Evolutionary conservation across 2,888 invertebrate genomes (phyloP).

Genomic region (Theretra japonica): DNA sequence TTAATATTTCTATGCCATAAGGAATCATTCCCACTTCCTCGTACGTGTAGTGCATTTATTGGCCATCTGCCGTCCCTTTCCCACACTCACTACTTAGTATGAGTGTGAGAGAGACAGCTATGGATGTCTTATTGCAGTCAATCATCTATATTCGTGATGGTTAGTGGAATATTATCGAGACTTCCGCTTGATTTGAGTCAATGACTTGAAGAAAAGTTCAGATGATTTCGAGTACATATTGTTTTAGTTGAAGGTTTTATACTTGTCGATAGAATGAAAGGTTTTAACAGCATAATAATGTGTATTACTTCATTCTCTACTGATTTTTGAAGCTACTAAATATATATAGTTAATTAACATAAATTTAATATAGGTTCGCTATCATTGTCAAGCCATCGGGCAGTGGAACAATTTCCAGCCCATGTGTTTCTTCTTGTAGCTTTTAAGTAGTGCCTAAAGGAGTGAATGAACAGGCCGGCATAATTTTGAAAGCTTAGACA

Average conservation of each 20-base stretch:
- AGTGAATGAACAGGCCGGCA: no score
- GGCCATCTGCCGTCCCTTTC: constrained; percentile 56
- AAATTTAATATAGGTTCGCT: no score
- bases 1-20: constrained; percentile 78
- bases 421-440: no score
- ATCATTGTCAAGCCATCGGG: no score
- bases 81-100: constrained; percentile 35
- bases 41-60: constrained; percentile 79
- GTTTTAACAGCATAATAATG: no score
- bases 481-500: no score
- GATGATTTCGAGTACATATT: constrained; percentile 28
- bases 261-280: background rate
- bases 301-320: no score
- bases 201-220: constrained; percentile 51
- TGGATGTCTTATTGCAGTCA: constrained; percentile 72
- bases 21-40: constrained; percentile 79
- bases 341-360: no score
- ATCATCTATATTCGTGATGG: constrained; percentile 83
- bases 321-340: no score
- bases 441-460: no score
- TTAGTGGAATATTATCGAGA: constrained; percentile 78
- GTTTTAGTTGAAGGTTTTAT: constrained; percentile 34
- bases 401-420: no score
- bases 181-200: constrained; percentile 78
- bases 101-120: constrained; percentile 53